Conservation (phyloP, 2,888 invertebrate genomes). For the Lydus trimaculatus region DNA sequence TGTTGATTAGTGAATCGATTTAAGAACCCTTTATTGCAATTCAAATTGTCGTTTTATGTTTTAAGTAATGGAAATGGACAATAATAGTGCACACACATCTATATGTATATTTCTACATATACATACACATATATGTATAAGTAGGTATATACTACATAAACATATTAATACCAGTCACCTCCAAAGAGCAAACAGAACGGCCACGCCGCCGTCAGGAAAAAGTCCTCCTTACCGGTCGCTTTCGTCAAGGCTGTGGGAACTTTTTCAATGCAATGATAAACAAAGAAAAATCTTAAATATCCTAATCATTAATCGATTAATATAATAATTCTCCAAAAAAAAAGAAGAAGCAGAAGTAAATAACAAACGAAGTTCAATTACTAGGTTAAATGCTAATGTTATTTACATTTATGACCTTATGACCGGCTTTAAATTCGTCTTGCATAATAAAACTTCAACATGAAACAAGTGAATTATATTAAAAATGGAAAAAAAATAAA, state of each 20-base stretch:
- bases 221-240: conserved; percentile 27
- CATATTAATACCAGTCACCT: neutral
- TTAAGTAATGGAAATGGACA: neutral
- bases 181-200: conserved; percentile 20
- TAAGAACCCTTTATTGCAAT: neutral
- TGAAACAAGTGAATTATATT: neutral
- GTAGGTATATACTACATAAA: neutral
- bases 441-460: neutral
- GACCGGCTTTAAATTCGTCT: neutral
- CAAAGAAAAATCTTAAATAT: conserved; percentile 33
- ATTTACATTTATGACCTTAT: conserved; percentile 1
- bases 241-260: conserved; percentile 47
- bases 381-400: conserved; percentile 3
- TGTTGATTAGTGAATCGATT: neutral
- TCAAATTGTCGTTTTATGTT: neutral
- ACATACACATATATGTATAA: neutral
- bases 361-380: conserved; percentile 7
- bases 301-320: conserved; percentile 36
- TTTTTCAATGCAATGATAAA: conserved; percentile 46
- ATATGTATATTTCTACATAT: neutral
- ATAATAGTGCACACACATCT: neutral
- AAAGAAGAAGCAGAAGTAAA: neutral
- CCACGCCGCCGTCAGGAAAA: conserved; percentile 25
- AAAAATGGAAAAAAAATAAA: no score
- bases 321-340: conserved; percentile 10